Conservation (phyloP, 2,888 invertebrate genomes). For the Drosophila borborema region DNA sequence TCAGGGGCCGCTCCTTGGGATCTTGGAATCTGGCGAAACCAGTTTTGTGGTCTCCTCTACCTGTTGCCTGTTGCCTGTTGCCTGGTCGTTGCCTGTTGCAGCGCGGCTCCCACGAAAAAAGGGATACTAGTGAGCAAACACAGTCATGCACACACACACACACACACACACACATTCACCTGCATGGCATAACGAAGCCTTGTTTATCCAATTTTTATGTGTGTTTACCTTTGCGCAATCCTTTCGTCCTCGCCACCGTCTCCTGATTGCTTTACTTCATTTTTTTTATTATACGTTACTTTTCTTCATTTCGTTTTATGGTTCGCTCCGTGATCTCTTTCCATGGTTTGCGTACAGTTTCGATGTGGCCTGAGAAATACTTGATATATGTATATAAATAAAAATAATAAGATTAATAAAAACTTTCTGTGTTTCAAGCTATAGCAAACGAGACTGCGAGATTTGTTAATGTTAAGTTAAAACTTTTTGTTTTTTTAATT, state of each 20-base stretch:
- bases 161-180: conserved; percentile 5
- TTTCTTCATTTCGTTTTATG: conserved; percentile 27
- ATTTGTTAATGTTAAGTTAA: neutral
- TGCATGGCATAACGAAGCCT: conserved; percentile 47
- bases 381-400: neutral
- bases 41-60: conserved; percentile 68
- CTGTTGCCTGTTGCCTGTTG: conserved; percentile 50
- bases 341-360: conserved; percentile 59
- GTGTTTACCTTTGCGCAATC: conserved; percentile 64
- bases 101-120: conserved; percentile 75
- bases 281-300: conserved; percentile 43
- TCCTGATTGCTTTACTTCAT: conserved; percentile 25
- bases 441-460: conserved; percentile 25
- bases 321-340: conserved; percentile 19
- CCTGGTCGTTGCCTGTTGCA: conserved; percentile 46
- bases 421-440: conserved; percentile 7
- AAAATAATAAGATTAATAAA: neutral
- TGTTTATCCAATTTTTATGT: conserved; percentile 63
- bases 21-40: conserved; percentile 68
- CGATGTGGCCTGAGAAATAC: conserved; percentile 17
- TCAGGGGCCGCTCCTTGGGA: conserved; percentile 60
- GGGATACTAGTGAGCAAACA: conserved; percentile 66
- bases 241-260: conserved; percentile 74
- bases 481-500: no score
- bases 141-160: conserved; percentile 27